Conservation (phyloP, 2,113 vertebrate species). For the Sinocyclocheilus grahami region DNA sequence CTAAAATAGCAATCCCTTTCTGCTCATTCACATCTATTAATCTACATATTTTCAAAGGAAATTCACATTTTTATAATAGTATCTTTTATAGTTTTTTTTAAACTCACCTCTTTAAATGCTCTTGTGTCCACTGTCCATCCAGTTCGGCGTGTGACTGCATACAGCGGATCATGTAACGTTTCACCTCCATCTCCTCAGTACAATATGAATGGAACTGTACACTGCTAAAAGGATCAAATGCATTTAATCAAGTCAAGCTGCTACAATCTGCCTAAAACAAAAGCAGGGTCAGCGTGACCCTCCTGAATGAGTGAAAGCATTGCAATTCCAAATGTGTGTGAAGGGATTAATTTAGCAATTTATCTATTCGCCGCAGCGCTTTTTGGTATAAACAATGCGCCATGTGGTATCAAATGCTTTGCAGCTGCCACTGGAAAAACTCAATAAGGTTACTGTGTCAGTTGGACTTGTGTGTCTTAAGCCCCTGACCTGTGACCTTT, state of each 20-base stretch:
- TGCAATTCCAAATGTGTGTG: conserved; percentile 48
- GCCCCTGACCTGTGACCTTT: conserved; percentile 31
- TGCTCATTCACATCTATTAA: background rate
- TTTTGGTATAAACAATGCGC: conserved; percentile 28
- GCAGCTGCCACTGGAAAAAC: conserved; percentile 24
- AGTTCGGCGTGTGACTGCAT: background rate
- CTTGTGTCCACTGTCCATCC: background rate
- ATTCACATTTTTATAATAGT: background rate
- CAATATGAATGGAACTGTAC: conserved; percentile 5
- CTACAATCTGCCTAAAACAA: conserved; percentile 48
- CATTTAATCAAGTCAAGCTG: conserved; percentile 55
- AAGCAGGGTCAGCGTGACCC: conserved; percentile 53
- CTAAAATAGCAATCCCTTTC: background rate
- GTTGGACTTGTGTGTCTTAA: conserved; percentile 23
- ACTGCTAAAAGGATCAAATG: conserved; percentile 56
- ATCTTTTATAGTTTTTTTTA: background rate
- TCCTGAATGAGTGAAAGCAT: conserved; percentile 39
- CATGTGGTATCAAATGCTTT: background rate
- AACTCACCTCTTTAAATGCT: background rate
- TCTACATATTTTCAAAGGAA: background rate
- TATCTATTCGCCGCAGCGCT: conserved; percentile 44
- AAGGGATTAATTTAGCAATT: conserved; percentile 56
- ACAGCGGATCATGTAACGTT: conserved; percentile 20
- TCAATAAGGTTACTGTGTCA: conserved; percentile 43
- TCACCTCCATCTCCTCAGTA: background rate